These are phyloP conservation scores for Thaumetopoea pityocampa DNA, from an alignment of 1,140 invertebrate genomes.

Conservation along the genomic window DNA sequence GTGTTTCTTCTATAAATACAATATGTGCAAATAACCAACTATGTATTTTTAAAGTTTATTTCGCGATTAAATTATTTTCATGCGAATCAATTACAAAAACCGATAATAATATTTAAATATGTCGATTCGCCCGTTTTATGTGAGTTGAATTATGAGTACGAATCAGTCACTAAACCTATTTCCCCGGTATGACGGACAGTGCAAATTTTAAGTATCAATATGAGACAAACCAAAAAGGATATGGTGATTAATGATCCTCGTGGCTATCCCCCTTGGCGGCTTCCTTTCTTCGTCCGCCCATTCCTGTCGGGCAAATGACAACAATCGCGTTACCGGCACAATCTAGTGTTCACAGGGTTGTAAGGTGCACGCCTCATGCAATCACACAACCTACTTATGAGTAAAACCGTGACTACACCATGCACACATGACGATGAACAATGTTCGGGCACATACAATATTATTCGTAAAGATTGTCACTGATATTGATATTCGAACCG, in stretches of 20 bases:
- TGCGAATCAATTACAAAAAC: no score
- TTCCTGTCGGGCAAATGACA: constrained; percentile 45
- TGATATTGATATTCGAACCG: constrained; percentile 5
- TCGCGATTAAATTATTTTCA: no score
- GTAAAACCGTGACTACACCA: constrained; percentile 9
- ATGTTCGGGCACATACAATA: background rate
- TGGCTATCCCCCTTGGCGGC: constrained; percentile 71
- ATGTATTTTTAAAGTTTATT: no score
- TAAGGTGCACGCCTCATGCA: constrained; percentile 7
- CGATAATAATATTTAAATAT: no score
- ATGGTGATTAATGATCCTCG: constrained; percentile 75
- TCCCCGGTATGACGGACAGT: background rate
- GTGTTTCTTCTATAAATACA: no score
- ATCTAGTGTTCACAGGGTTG: background rate
- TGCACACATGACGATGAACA: constrained; percentile 14
- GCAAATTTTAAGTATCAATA: constrained; percentile 13
- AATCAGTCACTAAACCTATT: no score
- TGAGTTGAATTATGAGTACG: no score
- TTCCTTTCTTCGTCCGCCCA: constrained; percentile 72
- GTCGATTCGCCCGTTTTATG: no score
- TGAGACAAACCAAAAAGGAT: constrained; percentile 66
- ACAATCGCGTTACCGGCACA: constrained; percentile 7
- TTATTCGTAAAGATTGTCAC: constrained; percentile 4
- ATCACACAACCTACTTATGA: constrained; percentile 1
- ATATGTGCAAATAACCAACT: no score